phyloP scores from a whole-genome alignment of 64 coral and sea anemone genomes.

The Astreopora myriophthalma region DNA sequence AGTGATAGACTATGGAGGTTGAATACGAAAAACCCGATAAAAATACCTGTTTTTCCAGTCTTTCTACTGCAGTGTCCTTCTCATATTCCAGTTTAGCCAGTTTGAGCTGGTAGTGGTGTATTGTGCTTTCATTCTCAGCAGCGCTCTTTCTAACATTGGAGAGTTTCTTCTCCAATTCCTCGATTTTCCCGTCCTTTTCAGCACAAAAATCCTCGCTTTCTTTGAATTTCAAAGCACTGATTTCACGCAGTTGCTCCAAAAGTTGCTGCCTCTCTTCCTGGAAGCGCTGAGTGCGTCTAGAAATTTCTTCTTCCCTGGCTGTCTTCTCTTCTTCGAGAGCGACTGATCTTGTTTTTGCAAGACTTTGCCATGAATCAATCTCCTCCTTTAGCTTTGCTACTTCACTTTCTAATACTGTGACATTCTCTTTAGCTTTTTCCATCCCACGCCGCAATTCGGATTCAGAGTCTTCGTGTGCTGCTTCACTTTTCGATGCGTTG shows the following conservation, averaged over 20 bases:
- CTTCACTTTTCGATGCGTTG: background rate
- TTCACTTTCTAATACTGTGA: background rate
- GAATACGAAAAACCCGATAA: background rate
- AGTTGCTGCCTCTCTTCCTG: background rate
- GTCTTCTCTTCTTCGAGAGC: background rate
- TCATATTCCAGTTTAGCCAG: background rate
- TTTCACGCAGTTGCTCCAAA: slow-evolving; percentile 1
- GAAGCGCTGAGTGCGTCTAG: background rate
- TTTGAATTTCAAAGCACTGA: slow-evolving; percentile 15
- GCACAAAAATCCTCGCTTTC: background rate
- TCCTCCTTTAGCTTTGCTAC: background rate
- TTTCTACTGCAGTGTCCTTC: background rate
- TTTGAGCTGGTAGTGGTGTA: slow-evolving; percentile 4
- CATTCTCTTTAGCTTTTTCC: background rate
- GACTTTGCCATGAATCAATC: background rate
- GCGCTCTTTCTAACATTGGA: background rate
- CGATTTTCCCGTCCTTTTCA: background rate
- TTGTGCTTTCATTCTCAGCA: background rate
- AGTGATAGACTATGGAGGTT: too few relatives aligned
- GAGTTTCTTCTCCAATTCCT: background rate
- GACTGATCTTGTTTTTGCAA: background rate
- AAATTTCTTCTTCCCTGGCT: background rate
- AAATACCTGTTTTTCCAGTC: slow-evolving; percentile 22
- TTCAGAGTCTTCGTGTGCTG: background rate
- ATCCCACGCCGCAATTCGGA: background rate